phyloP scores from a whole-genome alignment of 2,113 vertebrate species.

The Anhinga rufa region DNA sequence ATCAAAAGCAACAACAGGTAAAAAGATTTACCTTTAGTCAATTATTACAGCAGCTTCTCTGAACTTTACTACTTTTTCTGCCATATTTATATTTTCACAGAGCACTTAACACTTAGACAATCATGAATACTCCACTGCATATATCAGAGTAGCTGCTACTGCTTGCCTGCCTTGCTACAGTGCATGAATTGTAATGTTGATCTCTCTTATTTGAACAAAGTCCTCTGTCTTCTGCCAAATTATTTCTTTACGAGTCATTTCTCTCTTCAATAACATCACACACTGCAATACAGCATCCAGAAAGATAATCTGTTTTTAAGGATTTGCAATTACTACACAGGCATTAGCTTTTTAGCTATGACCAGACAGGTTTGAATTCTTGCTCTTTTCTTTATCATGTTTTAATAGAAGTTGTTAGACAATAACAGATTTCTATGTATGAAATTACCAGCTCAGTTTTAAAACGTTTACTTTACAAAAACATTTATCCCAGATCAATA shows the following conservation, averaged over 20 bases:
- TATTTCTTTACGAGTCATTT: constrained; percentile 71
- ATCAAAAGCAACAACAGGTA: not conserved
- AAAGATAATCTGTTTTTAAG: constrained; percentile 75
- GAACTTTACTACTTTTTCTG: not conserved
- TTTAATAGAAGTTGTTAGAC: constrained; percentile 8
- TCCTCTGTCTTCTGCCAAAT: constrained; percentile 63
- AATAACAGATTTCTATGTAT: not conserved
- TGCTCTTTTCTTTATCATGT: not conserved
- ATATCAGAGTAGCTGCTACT: constrained; percentile 47
- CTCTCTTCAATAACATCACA: constrained; percentile 57
- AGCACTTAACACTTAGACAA: constrained; percentile 55
- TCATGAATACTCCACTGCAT: constrained; percentile 53
- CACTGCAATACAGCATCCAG: constrained; percentile 41
- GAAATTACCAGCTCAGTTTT: not conserved
- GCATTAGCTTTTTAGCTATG: constrained; percentile 38
- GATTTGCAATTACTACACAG: constrained; percentile 68
- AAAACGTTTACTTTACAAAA: constrained; percentile 2
- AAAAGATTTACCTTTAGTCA: not conserved
- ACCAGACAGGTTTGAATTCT: constrained; percentile 36
- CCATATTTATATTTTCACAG: constrained; percentile 38
- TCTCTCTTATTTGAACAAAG: constrained; percentile 71
- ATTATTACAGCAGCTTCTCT: not conserved
- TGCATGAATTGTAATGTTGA: constrained; percentile 61
- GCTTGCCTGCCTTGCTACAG: constrained; percentile 25
- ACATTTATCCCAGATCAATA: not conserved